These are phyloP conservation scores for Enteromius paludinosus DNA, from an alignment of 2,797 vertebrate genomes.

Conservation along the genomic window DNA sequence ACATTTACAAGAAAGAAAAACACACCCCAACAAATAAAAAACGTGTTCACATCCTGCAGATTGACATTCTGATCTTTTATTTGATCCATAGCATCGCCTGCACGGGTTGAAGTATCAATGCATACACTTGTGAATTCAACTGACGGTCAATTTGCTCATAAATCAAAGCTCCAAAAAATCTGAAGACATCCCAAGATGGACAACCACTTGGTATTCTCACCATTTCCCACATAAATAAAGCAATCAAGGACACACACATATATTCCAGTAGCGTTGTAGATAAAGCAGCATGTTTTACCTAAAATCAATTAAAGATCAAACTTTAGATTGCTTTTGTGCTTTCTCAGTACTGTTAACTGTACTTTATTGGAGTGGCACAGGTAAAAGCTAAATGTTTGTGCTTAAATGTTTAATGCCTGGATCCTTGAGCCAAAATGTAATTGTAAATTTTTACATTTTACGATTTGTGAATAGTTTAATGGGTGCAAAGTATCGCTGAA, in stretches of 20 bases:
- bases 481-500: slow-evolving; percentile 16
- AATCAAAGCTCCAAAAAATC: background rate
- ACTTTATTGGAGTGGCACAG: background rate
- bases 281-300: slow-evolving; percentile 36
- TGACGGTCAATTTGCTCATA: slow-evolving; percentile 22
- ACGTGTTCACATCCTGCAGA: background rate
- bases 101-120: slow-evolving; percentile 40
- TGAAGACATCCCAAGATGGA: slow-evolving; percentile 40
- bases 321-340: slow-evolving; percentile 40
- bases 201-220: slow-evolving; percentile 40
- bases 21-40: background rate
- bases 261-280: slow-evolving; percentile 36
- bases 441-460: slow-evolving; percentile 25
- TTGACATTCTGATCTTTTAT: slow-evolving; percentile 37
- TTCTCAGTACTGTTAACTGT: slow-evolving; percentile 21
- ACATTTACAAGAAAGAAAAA: background rate
- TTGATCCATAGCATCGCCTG: slow-evolving; percentile 39
- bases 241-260: slow-evolving; percentile 51
- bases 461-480: slow-evolving; percentile 35
- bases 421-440: slow-evolving; percentile 29
- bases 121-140: slow-evolving; percentile 47
- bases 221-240: slow-evolving; percentile 51
- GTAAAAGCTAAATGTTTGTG: slow-evolving; percentile 49
- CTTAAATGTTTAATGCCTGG: slow-evolving; percentile 17
- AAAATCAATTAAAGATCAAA: slow-evolving; percentile 28